A percentile compares a stretch with the other conserved stretches of the same genome.
phyloP scores from a whole-genome alignment of 2,888 invertebrate genomes.

The Congeria kusceri region DNA sequence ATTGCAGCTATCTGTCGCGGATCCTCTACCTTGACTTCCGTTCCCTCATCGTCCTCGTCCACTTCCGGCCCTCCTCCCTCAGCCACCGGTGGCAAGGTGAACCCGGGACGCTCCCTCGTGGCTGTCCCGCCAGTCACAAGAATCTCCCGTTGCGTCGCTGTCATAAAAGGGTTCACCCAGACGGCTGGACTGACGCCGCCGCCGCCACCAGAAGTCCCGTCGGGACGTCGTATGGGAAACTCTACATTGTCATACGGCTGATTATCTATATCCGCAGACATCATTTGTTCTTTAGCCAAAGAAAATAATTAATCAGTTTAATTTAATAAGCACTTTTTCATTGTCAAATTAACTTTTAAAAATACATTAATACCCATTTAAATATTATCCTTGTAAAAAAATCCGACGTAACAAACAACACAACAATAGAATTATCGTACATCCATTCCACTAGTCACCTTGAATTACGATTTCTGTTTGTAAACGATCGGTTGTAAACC shows the following conservation, averaged over 20 bases:
- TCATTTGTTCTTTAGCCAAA: constrained; percentile 8
- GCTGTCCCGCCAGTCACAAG: constrained; percentile 51
- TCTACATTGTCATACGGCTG: constrained; percentile 82
- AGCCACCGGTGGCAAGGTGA: constrained; percentile 73
- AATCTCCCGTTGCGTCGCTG: constrained; percentile 42
- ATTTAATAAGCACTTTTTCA: too few relatives aligned
- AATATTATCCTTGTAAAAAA: too few relatives aligned
- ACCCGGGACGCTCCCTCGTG: constrained; percentile 52
- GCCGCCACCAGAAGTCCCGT: constrained; percentile 61
- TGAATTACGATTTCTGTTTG: too few relatives aligned
- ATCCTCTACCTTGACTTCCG: constrained; percentile 66
- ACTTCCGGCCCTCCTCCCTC: constrained; percentile 67
- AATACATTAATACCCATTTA: too few relatives aligned
- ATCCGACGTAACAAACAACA: too few relatives aligned
- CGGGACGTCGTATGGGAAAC: constrained; percentile 76
- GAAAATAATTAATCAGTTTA: too few relatives aligned
- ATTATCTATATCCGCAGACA: constrained; percentile 72
- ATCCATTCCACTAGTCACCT: too few relatives aligned
- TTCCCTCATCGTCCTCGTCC: constrained; percentile 53
- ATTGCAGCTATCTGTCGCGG: constrained; percentile 66
- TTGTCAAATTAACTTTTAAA: too few relatives aligned
- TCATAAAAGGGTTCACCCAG: constrained; percentile 51
- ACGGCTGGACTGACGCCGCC: background rate
- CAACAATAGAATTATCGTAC: too few relatives aligned
- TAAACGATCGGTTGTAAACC: too few relatives aligned